Conservation (phyloP, 2,113 vertebrate species). For the Dasypus novemcinctus region DNA sequence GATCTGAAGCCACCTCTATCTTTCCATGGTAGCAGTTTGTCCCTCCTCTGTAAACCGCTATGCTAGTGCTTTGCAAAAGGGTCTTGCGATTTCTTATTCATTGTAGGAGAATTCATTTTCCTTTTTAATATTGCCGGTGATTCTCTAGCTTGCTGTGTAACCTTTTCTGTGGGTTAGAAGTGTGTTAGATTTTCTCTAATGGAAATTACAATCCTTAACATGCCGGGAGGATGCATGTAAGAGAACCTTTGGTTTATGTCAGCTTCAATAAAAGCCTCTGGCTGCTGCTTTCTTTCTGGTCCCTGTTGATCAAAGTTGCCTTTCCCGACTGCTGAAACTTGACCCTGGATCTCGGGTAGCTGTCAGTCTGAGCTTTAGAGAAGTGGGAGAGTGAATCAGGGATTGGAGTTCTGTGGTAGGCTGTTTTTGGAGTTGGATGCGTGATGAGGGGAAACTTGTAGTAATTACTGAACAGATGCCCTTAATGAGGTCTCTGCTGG, state of each 20-base stretch:
- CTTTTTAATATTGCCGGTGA: background rate
- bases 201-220: background rate
- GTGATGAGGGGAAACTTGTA: conserved; percentile 71
- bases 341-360: background rate
- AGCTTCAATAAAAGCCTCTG: background rate
- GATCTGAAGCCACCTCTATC: background rate
- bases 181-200: background rate
- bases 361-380: conserved; percentile 6
- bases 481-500: conserved; percentile 85
- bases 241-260: background rate
- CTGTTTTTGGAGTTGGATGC: conserved; percentile 59
- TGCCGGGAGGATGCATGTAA: background rate
- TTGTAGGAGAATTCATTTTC: background rate
- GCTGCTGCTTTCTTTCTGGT: background rate
- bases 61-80: background rate
- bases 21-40: background rate
- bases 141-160: background rate
- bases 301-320: background rate
- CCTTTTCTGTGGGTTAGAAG: background rate
- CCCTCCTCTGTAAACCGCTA: background rate
- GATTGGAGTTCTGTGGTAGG: background rate
- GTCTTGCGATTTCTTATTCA: background rate
- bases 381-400: conserved; percentile 8
- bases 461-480: conserved; percentile 82
- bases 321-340: background rate